A percentile compares a stretch with the other conserved stretches of the same genome.
Conservation (phyloP, 2,113 vertebrate species). For the Chaetops frenatus region DNA sequence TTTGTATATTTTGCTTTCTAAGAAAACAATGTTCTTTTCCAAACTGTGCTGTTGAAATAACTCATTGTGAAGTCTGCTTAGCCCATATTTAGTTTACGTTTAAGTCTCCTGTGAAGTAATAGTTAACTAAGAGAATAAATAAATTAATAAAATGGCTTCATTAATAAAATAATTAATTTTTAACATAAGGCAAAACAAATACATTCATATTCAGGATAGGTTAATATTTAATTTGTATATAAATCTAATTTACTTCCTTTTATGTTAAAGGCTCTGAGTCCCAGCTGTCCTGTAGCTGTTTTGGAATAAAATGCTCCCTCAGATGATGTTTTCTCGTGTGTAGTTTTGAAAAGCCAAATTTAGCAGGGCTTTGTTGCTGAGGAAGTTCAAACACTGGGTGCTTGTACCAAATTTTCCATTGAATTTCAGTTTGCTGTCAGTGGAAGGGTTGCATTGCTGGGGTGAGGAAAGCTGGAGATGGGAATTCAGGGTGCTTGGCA, state of each 20-base stretch:
- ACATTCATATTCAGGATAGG: neutral
- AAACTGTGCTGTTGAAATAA: neutral
- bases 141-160: neutral
- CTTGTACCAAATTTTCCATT: rapidly evolving
- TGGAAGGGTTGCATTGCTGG: neutral
- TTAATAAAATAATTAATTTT: neutral
- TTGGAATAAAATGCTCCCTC: neutral
- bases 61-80: neutral
- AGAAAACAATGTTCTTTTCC: neutral
- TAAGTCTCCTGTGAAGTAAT: neutral
- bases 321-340: rapidly evolving
- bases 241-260: neutral
- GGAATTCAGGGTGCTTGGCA: neutral
- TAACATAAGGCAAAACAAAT: neutral
- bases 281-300: neutral
- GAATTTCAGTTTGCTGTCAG: neutral
- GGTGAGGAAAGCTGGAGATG: neutral
- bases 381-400: neutral
- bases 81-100: neutral
- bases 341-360: neutral
- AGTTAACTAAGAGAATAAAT: neutral
- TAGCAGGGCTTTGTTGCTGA: neutral
- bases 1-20: neutral
- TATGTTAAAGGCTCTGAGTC: neutral
- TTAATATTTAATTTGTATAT: neutral